Conservation (phyloP, 2,797 vertebrate species). For the Myioborus miniatus region DNA sequence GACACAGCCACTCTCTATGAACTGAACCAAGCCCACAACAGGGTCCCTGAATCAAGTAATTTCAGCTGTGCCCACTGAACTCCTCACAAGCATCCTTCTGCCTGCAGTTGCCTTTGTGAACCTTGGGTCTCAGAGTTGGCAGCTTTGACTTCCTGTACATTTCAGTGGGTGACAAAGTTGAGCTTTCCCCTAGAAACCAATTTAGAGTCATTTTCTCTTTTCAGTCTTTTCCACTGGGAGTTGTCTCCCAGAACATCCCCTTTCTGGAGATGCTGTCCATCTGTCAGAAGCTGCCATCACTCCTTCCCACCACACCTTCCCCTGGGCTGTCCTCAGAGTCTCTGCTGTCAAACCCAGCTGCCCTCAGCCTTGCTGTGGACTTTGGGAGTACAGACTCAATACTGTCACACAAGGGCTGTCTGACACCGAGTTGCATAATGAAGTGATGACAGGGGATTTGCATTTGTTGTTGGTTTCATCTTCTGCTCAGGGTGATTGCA, state of each 20-base stretch:
- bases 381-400: neutral
- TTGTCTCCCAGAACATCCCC: neutral
- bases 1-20: neutral
- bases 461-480: neutral
- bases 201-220: neutral
- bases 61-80: neutral
- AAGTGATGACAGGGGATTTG: neutral
- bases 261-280: neutral
- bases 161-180: neutral
- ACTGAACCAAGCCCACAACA: neutral
- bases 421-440: neutral
- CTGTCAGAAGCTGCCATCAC: neutral
- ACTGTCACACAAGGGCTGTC: neutral
- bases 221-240: neutral
- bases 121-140: neutral
- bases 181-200: neutral
- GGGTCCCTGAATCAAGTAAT: neutral
- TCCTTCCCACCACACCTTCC: neutral
- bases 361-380: neutral
- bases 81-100: neutral
- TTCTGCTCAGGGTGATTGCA: neutral
- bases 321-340: neutral
- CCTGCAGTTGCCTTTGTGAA: fast-evolving
- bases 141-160: neutral
- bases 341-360: neutral